Evolutionary conservation across 1,140 invertebrate species (phyloP).

Genomic region (Mizuhopecten yessoensis): DNA sequence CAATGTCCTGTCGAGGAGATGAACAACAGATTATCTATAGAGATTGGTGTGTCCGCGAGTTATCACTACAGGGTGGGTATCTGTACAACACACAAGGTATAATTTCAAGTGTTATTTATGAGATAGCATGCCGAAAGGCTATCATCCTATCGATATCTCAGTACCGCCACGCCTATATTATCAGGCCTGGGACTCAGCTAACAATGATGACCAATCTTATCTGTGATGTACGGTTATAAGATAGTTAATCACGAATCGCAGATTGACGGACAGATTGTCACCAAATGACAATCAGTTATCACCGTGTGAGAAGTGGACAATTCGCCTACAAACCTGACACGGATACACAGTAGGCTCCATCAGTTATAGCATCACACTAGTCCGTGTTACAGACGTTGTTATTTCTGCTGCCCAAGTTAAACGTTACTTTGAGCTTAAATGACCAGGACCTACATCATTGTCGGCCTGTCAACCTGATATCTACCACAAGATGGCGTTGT

Average conservation of each 20-base stretch:
- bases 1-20: too few species aligned
- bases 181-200: not conserved
- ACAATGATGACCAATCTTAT: conserved; percentile 34
- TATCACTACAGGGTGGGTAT: conserved; percentile 15
- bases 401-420: too few species aligned
- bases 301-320: not conserved
- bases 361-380: too few species aligned
- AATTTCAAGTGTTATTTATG: conserved; percentile 10
- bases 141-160: conserved; percentile 33
- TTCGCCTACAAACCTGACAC: not conserved
- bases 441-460: not conserved
- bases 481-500: not conserved
- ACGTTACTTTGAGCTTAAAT: not conserved
- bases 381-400: not conserved
- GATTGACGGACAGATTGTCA: conserved; percentile 8
- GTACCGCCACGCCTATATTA: conserved; percentile 1
- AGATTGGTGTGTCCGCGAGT: not conserved
- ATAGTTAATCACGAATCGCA: conserved; percentile 12
- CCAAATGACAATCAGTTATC: conserved; percentile 22
- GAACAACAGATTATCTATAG: not conserved
- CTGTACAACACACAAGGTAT: not conserved
- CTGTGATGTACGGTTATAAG: not conserved
- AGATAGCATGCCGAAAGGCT: conserved; percentile 23
- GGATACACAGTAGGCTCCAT: not conserved
- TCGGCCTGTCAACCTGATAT: not conserved